phyloP scores from a whole-genome alignment of 2,797 vertebrate genomes.

The Rousettus madagascariensis region DNA sequence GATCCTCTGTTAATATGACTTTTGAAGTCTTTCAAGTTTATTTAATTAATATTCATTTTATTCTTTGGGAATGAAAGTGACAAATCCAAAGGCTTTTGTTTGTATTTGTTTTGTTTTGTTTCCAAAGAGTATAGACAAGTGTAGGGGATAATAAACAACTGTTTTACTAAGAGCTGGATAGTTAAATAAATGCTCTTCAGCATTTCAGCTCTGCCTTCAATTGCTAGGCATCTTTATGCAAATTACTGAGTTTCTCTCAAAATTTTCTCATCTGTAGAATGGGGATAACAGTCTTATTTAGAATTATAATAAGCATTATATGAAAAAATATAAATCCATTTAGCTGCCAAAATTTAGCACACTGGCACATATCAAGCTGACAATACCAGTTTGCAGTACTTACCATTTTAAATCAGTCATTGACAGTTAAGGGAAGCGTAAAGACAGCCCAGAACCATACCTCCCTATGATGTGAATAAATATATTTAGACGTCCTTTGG shows the following conservation, averaged over 20 bases:
- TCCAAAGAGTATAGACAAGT: neutral
- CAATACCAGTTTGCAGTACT: neutral
- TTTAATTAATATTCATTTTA: neutral
- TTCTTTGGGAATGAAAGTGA: neutral
- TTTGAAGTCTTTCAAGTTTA: neutral
- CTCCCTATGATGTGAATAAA: neutral
- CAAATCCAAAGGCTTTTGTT: neutral
- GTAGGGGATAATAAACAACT: neutral
- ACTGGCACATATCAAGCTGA: neutral
- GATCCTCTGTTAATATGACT: neutral
- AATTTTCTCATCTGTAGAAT: neutral
- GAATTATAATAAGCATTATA: neutral
- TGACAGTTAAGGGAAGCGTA: neutral
- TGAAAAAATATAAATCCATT: neutral
- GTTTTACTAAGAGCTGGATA: neutral
- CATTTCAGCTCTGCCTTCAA: neutral
- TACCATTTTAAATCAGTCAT: neutral
- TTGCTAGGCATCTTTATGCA: neutral
- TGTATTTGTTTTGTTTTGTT: neutral
- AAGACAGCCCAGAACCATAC: neutral
- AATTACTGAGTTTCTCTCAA: neutral
- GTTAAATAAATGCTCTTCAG: neutral
- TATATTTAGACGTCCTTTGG: slow-evolving; percentile 36
- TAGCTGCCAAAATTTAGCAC: too few relatives aligned
- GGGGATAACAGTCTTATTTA: neutral